Percentiles rank a stretch among this genome's conserved stretches.
These are phyloP conservation scores for Sebastes minor DNA, from an alignment of 2,797 vertebrate genomes.

Conservation along the genomic window DNA sequence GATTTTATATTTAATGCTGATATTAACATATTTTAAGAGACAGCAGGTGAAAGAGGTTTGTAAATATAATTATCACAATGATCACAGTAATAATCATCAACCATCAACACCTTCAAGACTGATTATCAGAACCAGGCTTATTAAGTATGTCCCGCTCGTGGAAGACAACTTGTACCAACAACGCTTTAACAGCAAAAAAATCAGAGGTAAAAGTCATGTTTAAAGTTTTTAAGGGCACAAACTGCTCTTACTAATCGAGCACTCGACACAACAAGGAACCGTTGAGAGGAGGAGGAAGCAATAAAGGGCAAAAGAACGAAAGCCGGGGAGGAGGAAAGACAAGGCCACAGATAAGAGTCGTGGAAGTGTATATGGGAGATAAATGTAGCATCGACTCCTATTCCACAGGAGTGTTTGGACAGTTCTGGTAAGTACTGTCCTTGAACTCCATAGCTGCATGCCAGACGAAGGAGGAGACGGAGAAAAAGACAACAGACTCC, in stretches of 20 bases:
- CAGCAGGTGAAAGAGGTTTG: background rate
- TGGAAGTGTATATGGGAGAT: slow-evolving; percentile 33
- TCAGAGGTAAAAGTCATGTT: background rate
- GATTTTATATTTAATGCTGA: background rate
- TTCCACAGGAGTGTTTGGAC: slow-evolving; percentile 23
- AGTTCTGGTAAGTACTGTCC: slow-evolving; percentile 23
- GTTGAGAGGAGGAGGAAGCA: background rate
- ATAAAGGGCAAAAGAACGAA: slow-evolving; percentile 3
- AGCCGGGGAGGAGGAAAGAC: slow-evolving; percentile 14
- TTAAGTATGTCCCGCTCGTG: background rate
- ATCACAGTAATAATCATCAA: background rate
- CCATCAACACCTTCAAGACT: background rate
- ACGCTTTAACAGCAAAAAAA: background rate
- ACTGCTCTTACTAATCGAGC: background rate
- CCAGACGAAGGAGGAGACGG: background rate
- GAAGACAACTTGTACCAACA: background rate
- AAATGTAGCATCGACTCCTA: slow-evolving; percentile 9
- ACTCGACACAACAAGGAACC: slow-evolving; percentile 17
- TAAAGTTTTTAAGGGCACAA: slow-evolving; percentile 12
- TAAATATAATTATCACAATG: background rate
- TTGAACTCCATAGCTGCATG: slow-evolving; percentile 33
- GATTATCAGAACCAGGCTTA: background rate
- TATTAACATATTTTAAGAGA: background rate
- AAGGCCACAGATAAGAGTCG: slow-evolving; percentile 46
- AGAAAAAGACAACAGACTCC: slow-evolving; percentile 7